Conservation (phyloP, 1,140 invertebrate genomes). For the Lucilia cuprina region DNA sequence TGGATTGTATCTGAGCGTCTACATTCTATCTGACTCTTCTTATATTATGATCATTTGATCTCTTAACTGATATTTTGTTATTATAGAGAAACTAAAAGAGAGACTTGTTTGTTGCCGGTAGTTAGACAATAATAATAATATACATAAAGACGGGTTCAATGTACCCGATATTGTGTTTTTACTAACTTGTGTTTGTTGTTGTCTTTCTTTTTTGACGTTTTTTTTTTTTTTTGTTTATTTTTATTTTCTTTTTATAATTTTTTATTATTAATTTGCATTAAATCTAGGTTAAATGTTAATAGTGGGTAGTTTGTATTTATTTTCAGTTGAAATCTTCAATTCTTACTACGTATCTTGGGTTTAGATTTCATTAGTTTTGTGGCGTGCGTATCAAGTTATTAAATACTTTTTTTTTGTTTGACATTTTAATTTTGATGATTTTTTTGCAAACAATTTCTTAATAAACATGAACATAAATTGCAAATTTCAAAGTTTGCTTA, state of each 20-base stretch:
- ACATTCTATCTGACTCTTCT: neutral
- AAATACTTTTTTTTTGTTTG: no score
- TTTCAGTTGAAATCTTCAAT: neutral
- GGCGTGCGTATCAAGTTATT: no score
- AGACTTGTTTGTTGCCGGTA: neutral
- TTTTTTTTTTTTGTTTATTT: neutral
- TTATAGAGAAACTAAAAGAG: neutral
- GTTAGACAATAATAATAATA: neutral
- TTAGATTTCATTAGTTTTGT: no score
- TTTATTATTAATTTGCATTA: conserved; percentile 1
- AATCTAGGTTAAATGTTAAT: neutral
- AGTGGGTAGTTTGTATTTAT: neutral
- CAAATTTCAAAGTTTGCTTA: no score
- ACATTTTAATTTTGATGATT: no score
- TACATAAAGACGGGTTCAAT: neutral
- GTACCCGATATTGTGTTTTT: neutral
- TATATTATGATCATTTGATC: neutral
- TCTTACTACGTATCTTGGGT: neutral
- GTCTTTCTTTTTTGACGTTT: no score
- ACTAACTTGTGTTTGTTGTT: neutral
- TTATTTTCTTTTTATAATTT: neutral
- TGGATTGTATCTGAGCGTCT: no score
- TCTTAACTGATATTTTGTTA: neutral
- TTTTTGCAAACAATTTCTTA: no score
- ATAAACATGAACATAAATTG: no score